Percentiles rank a stretch among this genome's conserved stretches.
Conservation (phyloP, 2,797 vertebrate genomes). For the Sebastes itinus region DNA sequence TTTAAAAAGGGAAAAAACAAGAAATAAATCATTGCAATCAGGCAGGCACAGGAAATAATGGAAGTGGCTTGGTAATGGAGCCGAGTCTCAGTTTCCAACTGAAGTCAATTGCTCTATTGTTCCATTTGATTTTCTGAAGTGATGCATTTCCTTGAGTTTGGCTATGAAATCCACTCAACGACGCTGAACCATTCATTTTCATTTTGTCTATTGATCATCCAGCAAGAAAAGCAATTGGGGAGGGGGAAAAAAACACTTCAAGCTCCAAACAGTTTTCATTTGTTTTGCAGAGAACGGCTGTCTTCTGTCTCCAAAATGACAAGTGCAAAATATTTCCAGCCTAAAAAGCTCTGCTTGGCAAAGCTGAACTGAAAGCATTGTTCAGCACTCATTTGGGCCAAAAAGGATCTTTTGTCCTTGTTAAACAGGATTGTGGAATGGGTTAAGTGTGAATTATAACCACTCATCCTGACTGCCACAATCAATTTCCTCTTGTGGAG, state of each 20-base stretch:
- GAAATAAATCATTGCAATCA: slow-evolving; percentile 37
- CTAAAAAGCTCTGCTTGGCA: slow-evolving; percentile 35
- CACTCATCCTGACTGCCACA: slow-evolving; percentile 45
- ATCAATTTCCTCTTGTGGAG: slow-evolving; percentile 51
- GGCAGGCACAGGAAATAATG: slow-evolving; percentile 10
- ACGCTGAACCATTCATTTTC: slow-evolving; percentile 56
- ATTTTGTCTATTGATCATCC: slow-evolving; percentile 64
- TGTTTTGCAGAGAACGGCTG: slow-evolving; percentile 50
- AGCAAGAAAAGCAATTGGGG: slow-evolving; percentile 26
- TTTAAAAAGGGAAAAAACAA: not conserved
- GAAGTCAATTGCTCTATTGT: slow-evolving; percentile 42
- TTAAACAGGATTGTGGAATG: slow-evolving; percentile 55
- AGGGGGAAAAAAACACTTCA: not conserved
- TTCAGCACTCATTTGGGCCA: slow-evolving; percentile 41
- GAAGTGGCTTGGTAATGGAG: slow-evolving; percentile 7
- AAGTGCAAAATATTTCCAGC: slow-evolving; percentile 39
- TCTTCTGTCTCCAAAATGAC: slow-evolving; percentile 48
- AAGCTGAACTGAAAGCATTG: slow-evolving; percentile 34
- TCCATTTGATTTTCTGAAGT: slow-evolving; percentile 57
- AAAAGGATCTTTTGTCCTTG: slow-evolving; percentile 54
- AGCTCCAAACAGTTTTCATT: slow-evolving; percentile 36
- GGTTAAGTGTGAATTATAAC: slow-evolving; percentile 65
- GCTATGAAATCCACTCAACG: slow-evolving; percentile 36
- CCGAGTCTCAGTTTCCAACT: slow-evolving; percentile 20
- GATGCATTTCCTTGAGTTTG: slow-evolving; percentile 53